Conservation (phyloP, 2,888 invertebrate species). For the Drosophila algonquin region DNA sequence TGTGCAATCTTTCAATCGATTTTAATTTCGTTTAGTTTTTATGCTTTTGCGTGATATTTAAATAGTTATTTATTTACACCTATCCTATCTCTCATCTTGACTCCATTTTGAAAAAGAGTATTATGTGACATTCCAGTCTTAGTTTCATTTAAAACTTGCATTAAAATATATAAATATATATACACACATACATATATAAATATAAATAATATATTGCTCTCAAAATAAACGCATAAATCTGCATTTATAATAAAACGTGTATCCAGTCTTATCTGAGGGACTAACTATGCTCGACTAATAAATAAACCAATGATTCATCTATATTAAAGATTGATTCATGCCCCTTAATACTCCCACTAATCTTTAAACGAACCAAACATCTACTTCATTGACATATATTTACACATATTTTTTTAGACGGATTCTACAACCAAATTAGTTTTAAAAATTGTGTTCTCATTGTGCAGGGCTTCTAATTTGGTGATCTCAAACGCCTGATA, state of each 20-base stretch:
- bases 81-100: slow-evolving; percentile 40
- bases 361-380: neutral
- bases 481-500: slow-evolving; percentile 92
- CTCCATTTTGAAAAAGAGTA: slow-evolving; percentile 55
- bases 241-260: slow-evolving; percentile 62
- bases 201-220: slow-evolving; percentile 66
- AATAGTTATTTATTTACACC: slow-evolving; percentile 47
- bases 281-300: too few relatives aligned
- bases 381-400: neutral
- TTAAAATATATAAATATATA: slow-evolving; percentile 51
- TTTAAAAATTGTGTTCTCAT: slow-evolving; percentile 89
- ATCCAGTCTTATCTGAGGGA: too few relatives aligned
- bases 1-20: slow-evolving; percentile 37
- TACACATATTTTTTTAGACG: slow-evolving; percentile 83
- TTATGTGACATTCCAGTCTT: slow-evolving; percentile 62
- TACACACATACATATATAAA: slow-evolving; percentile 49
- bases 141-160: slow-evolving; percentile 47
- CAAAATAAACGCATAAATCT: slow-evolving; percentile 73
- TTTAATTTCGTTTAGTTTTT: slow-evolving; percentile 36
- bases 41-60: slow-evolving; percentile 68
- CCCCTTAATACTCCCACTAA: neutral
- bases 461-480: slow-evolving; percentile 88
- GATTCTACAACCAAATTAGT: slow-evolving; percentile 92
- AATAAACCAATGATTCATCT: too few relatives aligned
- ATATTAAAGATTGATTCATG: neutral